These are phyloP conservation scores for Megastigmus dorsalis DNA, from an alignment of 2,888 invertebrate genomes.

Conservation along the genomic window DNA sequence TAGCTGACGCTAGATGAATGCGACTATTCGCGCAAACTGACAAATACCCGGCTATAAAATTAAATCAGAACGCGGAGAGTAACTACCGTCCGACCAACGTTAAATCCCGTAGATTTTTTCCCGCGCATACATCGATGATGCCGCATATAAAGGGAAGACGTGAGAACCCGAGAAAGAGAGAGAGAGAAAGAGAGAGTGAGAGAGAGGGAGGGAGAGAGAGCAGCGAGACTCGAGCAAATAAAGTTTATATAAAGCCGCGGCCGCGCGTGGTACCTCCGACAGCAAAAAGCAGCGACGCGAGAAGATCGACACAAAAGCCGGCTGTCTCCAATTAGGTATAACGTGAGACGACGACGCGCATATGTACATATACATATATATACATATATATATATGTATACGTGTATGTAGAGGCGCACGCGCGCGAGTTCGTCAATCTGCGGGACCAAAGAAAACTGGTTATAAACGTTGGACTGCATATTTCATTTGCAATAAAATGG, in stretches of 20 bases:
- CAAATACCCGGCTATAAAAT: constrained; percentile 39
- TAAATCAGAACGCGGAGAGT: constrained; percentile 23
- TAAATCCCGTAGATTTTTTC: constrained; percentile 10
- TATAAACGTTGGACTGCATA: constrained; percentile 44
- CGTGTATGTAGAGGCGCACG: too few relatives aligned
- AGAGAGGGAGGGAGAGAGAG: too few relatives aligned
- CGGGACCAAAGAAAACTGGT: constrained; percentile 42
- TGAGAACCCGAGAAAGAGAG: too few relatives aligned
- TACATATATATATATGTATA: too few relatives aligned
- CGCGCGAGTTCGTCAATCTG: constrained; percentile 22
- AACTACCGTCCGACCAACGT: neutral
- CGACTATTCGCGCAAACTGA: constrained; percentile 29
- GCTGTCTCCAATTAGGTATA: constrained; percentile 45
- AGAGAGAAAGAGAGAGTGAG: too few relatives aligned
- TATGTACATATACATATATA: too few relatives aligned
- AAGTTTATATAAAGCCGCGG: neutral
- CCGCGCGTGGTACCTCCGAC: too few relatives aligned
- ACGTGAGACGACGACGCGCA: constrained; percentile 29
- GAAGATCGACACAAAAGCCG: constrained; percentile 47
- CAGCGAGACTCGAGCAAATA: neutral
- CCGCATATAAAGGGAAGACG: too few relatives aligned
- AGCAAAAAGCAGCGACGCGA: constrained; percentile 36
- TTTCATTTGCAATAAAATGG: constrained; percentile 47
- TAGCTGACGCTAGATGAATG: constrained; percentile 28
- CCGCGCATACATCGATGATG: neutral